Base-by-base conservation (phyloP, 2,797 vertebrate genomes). In the Spatula clypeata region DNA sequence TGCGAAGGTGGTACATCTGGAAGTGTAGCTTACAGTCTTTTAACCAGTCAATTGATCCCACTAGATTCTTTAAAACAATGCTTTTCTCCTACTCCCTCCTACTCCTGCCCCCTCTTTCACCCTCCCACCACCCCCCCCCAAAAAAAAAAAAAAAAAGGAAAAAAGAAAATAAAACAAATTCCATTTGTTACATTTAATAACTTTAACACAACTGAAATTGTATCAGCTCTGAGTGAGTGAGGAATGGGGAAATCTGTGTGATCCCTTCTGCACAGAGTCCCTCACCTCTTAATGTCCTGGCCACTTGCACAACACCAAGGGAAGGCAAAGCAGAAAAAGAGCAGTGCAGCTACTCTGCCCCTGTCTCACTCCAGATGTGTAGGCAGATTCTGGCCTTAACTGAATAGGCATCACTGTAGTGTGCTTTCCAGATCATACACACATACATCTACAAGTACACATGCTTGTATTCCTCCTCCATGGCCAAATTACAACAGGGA, bases 281-380 rank as follows among this genome's bases (percentile, higher is more conserved):
- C 7, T 53, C 8, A 31, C 49, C 1, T 53, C 11, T 19, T 58
- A 62, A 40, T 81, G 19, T 57, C 44, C 2, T 4, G 6, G 6
- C 9, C 29, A 32, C 26, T 61, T 82, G 26, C 34, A 55, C 23
- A 61, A 4, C 6, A 76, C 8, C 9, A 11, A 91, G 21, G 3
- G 10, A 75, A 58, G 7, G 17, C 19, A 14, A 54, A 34, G 11
- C n/a, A 66, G 45, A 60, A 61, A 60, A 62, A 15, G 24, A 24
- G 23, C 36, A 16, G 36, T 32, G 21, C 23, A 80, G 12, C 23
- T 55, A 9, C 11, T 51, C 18, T 45, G 13, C 14, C 26, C 7
- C 5, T 29, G 9, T 13, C 14, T 61, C 20, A 10, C 9, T 87
- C 6, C 72, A 61, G 40, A 61, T 0, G 0, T 4, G 1, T 24